Evolutionary conservation across 2,113 vertebrate species (phyloP).

Genomic region (Eupsittula cactorum): DNA sequence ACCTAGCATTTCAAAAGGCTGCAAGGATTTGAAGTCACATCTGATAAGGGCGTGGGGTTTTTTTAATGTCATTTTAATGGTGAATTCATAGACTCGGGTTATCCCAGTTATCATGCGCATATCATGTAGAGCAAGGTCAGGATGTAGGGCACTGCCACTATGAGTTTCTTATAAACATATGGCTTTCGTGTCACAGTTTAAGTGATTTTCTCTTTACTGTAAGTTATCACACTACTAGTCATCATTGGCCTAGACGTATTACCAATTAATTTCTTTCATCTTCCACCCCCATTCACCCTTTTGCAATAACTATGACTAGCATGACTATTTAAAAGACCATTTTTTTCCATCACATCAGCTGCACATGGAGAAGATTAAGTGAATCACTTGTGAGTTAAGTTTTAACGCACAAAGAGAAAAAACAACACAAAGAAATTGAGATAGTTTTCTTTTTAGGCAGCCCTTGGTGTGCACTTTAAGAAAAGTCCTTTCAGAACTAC

Average conservation of each 20-base stretch:
- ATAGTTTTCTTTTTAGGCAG: slow-evolving; percentile 18
- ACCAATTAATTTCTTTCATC: neutral
- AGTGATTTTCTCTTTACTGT: neutral
- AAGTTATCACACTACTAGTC: neutral
- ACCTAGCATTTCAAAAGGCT: neutral
- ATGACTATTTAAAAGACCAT: neutral
- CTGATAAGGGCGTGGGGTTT: fast-evolving
- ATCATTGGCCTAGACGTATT: neutral
- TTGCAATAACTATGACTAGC: neutral
- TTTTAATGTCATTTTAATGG: neutral
- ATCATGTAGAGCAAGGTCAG: neutral
- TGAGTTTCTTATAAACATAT: neutral
- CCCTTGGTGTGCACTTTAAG: neutral
- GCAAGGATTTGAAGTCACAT: neutral
- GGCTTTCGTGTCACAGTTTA: neutral
- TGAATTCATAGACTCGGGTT: neutral
- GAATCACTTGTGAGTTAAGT: neutral
- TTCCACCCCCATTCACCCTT: neutral
- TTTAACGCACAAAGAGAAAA: neutral
- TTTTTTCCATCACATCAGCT: neutral
- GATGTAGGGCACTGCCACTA: neutral
- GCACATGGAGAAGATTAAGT: neutral
- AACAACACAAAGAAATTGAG: neutral
- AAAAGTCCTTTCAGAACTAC: neutral
- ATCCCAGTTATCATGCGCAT: neutral